Conservation (phyloP, 2,797 vertebrate genomes). For the Coreius guichenoti region DNA sequence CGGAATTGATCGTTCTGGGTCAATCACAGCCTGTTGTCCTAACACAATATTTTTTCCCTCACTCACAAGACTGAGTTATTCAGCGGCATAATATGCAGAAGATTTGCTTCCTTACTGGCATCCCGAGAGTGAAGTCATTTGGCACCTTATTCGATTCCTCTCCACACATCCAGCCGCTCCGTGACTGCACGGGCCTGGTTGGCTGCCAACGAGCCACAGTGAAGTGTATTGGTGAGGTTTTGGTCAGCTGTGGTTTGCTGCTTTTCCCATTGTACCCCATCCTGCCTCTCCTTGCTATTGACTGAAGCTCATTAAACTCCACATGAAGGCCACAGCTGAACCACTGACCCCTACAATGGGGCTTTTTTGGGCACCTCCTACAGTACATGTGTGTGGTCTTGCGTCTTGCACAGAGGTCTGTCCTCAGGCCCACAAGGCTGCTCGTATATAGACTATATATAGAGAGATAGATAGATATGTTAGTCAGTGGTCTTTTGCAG, state of each 20-base stretch:
- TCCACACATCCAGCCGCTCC: constrained; percentile 18
- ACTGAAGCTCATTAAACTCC: constrained; percentile 27
- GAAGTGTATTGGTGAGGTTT: constrained; percentile 29
- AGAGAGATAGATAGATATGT: neutral
- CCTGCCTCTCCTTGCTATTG: constrained; percentile 10
- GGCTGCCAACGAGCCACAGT: constrained; percentile 18
- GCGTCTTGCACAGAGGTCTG: neutral
- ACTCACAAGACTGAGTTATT: constrained; percentile 4
- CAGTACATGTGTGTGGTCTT: constrained; percentile 31
- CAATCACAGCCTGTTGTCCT: constrained; percentile 30
- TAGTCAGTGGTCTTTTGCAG: neutral
- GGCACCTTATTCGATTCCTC: constrained; percentile 26
- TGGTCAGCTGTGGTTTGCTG: constrained; percentile 51
- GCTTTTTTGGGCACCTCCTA: constrained; percentile 28
- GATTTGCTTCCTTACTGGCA: neutral
- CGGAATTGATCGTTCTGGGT: constrained; percentile 48
- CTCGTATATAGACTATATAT: neutral
- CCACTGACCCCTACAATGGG: constrained; percentile 21
- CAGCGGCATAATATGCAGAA: constrained; percentile 4
- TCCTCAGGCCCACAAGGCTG: constrained; percentile 1
- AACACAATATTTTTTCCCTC: constrained; percentile 15
- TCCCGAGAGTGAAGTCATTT: constrained; percentile 17
- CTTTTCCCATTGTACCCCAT: constrained; percentile 26
- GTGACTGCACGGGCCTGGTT: constrained; percentile 7
- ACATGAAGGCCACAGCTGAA: constrained; percentile 32